Evolutionary conservation across 2,797 vertebrate species (phyloP).

Genomic region (Cuniculus paca): DNA sequence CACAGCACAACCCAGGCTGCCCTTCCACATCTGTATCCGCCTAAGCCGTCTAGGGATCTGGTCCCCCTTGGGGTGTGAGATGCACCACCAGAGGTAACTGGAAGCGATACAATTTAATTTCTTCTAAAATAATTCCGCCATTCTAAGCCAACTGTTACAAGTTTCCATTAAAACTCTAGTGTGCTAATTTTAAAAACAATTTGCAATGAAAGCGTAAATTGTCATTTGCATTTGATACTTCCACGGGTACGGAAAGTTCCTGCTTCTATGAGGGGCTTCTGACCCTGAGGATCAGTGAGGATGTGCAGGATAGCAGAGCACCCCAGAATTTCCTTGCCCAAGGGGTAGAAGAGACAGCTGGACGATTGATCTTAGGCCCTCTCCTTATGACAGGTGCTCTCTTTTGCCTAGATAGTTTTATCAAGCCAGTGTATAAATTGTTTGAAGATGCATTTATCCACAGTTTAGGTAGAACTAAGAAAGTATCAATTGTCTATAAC

Average conservation of each 20-base stretch:
- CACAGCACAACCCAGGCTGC: background rate
- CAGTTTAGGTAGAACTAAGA: background rate
- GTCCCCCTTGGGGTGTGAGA: background rate
- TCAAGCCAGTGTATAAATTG: background rate
- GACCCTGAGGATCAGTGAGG: rapidly evolving
- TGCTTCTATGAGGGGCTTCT: background rate
- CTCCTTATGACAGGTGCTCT: background rate
- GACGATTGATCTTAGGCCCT: background rate
- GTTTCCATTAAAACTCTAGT: background rate
- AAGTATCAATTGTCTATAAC: background rate
- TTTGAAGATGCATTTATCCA: background rate
- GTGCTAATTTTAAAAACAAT: background rate
- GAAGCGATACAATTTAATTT: background rate
- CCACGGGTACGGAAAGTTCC: background rate
- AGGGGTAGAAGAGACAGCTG: background rate
- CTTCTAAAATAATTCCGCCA: background rate
- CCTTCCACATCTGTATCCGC: no score
- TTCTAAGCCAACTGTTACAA: background rate
- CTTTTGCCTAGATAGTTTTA: background rate
- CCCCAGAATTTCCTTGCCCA: background rate
- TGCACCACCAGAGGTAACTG: background rate
- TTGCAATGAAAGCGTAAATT: background rate
- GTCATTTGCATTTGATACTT: background rate
- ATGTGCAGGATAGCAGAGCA: background rate
- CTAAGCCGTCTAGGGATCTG: background rate